A percentile compares a stretch with the other conserved stretches of the same genome.
Evolutionary conservation across 2,888 invertebrate genomes (phyloP).

Genomic region (Operophtera brumata): DNA sequence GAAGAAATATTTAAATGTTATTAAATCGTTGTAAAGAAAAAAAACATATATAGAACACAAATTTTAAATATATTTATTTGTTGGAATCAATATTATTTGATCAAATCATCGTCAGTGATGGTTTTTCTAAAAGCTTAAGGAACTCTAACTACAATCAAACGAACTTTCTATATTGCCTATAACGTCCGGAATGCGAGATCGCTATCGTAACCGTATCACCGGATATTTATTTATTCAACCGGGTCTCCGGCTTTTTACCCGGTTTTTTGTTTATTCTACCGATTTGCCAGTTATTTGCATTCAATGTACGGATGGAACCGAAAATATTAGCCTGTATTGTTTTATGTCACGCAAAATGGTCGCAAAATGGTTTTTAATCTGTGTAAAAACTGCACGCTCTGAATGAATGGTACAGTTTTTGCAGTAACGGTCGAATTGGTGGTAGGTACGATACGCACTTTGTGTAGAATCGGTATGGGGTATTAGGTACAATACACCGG

Average conservation of each 20-base stretch:
- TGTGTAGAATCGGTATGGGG: too few species aligned
- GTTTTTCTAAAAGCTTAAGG: too few species aligned
- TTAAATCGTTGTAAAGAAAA: too few species aligned
- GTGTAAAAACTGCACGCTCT: not conserved
- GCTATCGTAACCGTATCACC: constrained; percentile 11
- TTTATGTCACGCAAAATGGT: constrained; percentile 14
- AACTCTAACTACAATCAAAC: not conserved
- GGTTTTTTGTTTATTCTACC: constrained; percentile 5
- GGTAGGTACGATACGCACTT: not conserved
- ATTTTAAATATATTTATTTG: too few species aligned
- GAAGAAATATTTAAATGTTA: too few species aligned
- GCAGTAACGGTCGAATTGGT: not conserved
- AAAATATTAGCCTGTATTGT: constrained; percentile 5
- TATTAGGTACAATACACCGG: too few species aligned
- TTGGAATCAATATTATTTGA: too few species aligned
- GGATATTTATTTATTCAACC: constrained; percentile 17
- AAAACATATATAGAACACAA: too few species aligned
- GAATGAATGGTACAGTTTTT: not conserved
- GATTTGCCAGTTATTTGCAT: constrained; percentile 13
- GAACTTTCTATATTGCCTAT: constrained; percentile 6
- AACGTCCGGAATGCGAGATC: constrained; percentile 6
- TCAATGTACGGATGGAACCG: constrained; percentile 2
- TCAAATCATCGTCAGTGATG: too few species aligned
- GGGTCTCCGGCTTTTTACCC: constrained; percentile 3
- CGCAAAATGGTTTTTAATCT: constrained; percentile 6